A percentile compares a stretch with the other conserved stretches of the same genome.
phyloP scores from a whole-genome alignment of 2,113 vertebrate genomes.

The Theristicus caerulescens region DNA sequence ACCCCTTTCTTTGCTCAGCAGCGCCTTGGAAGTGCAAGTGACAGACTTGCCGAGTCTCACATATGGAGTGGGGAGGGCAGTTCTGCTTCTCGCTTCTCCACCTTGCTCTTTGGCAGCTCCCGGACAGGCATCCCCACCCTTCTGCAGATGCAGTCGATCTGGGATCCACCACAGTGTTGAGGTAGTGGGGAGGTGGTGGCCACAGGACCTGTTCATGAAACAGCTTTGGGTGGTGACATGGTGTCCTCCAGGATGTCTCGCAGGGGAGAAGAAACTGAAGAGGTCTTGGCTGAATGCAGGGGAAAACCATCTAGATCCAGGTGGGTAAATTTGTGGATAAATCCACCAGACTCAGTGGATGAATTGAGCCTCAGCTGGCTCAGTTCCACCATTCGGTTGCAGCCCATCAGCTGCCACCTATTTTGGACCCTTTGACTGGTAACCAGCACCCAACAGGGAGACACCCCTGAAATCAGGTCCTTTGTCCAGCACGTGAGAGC shows the following conservation, averaged over 20 bases:
- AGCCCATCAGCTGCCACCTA: not conserved
- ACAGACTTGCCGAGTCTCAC: not conserved
- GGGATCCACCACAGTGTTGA: fast-evolving
- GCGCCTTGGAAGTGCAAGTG: not conserved
- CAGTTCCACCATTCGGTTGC: not conserved
- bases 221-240: not conserved
- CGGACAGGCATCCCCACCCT: not conserved
- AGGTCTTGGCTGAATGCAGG: not conserved
- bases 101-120: not conserved
- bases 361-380: not conserved
- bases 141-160: fast-evolving
- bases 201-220: not conserved
- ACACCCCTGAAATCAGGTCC: not conserved
- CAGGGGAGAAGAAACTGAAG: not conserved
- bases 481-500: not conserved
- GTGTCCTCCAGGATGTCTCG: fast-evolving
- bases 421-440: not conserved
- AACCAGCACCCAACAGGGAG: not conserved
- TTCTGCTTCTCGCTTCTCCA: not conserved
- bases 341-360: not conserved
- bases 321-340: not conserved
- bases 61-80: not conserved
- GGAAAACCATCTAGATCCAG: not conserved
- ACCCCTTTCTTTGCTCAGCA: not conserved
- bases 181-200: not conserved